Evolutionary conservation across 2,888 invertebrate species (phyloP).

Genomic region (Eupelmus urozonus): DNA sequence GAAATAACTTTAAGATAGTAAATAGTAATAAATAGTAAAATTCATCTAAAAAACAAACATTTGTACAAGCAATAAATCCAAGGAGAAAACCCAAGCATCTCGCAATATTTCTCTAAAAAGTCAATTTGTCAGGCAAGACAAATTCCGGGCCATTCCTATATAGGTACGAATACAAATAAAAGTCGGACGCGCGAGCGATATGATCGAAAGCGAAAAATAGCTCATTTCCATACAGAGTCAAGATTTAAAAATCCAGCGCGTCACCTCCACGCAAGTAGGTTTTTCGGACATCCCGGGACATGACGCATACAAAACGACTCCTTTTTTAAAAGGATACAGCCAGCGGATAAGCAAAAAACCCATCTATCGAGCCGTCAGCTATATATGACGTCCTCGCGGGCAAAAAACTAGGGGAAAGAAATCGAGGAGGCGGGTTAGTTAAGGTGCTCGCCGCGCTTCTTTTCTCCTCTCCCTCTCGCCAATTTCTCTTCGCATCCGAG

Average conservation of each 20-base stretch:
- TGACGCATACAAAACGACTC: conserved; percentile 36
- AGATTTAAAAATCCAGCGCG: conserved; percentile 25
- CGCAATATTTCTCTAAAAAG: background rate
- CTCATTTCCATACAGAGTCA: conserved; percentile 22
- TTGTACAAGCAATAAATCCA: background rate
- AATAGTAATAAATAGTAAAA: too few relatives aligned
- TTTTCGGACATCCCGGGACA: conserved; percentile 19
- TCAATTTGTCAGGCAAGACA: conserved; percentile 28
- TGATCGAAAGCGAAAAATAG: conserved; percentile 26
- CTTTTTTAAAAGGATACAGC: conserved; percentile 35
- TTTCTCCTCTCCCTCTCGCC: background rate
- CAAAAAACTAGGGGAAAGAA: background rate
- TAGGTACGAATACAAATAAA: background rate
- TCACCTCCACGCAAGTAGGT: background rate
- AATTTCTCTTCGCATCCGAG: conserved; percentile 44
- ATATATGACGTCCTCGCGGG: background rate
- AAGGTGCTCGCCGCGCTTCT: background rate
- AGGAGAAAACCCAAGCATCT: background rate
- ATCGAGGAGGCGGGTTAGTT: conserved; percentile 30
- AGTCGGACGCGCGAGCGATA: conserved; percentile 18
- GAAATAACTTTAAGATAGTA: too few relatives aligned
- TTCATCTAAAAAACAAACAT: too few relatives aligned
- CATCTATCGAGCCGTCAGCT: conserved; percentile 49
- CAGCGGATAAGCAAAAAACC: conserved; percentile 13
- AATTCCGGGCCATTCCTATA: conserved; percentile 21